Evolutionary conservation across 2,113 vertebrate genomes (phyloP), one percentile per base, ranked within the genome.

Genomic region (Murina feae): DNA sequence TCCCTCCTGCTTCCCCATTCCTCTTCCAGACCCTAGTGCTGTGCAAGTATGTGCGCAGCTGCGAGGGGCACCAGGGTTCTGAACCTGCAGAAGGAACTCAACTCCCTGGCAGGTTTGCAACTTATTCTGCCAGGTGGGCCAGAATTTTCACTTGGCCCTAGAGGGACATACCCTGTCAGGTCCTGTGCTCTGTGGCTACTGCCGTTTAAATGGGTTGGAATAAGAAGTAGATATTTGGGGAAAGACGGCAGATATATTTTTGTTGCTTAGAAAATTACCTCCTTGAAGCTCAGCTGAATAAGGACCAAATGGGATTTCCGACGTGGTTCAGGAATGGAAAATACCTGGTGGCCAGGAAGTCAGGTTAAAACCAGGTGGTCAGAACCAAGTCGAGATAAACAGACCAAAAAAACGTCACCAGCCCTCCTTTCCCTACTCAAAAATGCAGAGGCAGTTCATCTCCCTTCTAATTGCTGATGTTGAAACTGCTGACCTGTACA

Each of bases 221-320:
- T 89, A n/a, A 95, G 47, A 90, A 82, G 25, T 1, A 37, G 37
- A 66, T 32, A 86, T 82, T 75, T 65, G 28, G 42, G 28, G 25
- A 16, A 66, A 17, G 18, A 1, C 44, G n/a, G 37, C 49, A 92
- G 82, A n/a, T 86, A n/a, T 4, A n/a, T 58, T 72, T 76, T 63
- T 66, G 60, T 66, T 10, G 9, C 78, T 94, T 87, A 32, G 49
- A 87, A 96, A 91, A 86, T 89, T 51, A 63, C 39, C 23, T 94
- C 16, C 47, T 13, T 13, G 16, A 44, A 83, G 21, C 17, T 86
- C 32, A 66, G 53, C 63, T 79, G 42, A 47, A 30, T 49, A 66
- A 66, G 60, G 51, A 58, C n/a, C 28, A 47, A 6, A 55, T n/a
- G 28, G 71, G 53, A 68, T 90, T 93, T 76, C 74, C 58, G 85